Conservation (phyloP, 2,888 invertebrate genomes). For the Polymixis flavicincta region DNA sequence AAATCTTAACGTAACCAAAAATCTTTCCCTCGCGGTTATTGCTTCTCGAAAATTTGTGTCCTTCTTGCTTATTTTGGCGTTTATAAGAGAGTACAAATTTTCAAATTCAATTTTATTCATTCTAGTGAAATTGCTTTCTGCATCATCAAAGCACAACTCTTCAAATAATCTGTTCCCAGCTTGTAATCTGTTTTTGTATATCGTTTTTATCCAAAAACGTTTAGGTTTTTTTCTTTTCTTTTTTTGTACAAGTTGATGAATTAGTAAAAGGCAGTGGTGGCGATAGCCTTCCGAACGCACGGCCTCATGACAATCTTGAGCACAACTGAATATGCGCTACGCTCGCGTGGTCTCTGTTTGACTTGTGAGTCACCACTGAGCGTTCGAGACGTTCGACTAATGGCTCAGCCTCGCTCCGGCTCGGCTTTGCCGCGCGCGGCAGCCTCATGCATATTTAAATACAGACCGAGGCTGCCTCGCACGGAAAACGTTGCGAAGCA, state of each 20-base stretch:
- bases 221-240: no score
- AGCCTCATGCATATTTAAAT: background rate
- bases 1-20: no score
- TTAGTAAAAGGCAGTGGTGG: no score
- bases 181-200: no score
- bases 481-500: slow-evolving; percentile 7
- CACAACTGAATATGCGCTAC: no score
- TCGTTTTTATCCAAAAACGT: no score
- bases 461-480: slow-evolving; percentile 13
- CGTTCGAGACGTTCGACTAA: background rate
- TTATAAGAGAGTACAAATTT: slow-evolving; percentile 45
- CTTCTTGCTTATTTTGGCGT: slow-evolving; percentile 49
- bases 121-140: slow-evolving; percentile 35
- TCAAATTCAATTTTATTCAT: slow-evolving; percentile 31
- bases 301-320: no score
- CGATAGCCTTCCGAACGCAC: no score
- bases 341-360: no score
- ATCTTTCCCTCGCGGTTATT: no score
- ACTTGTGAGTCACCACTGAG: background rate
- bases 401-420: slow-evolving; percentile 2
- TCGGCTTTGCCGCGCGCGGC: background rate
- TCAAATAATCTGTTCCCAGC: no score
- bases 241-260: no score
- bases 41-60: background rate
- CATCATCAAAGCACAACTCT: slow-evolving; percentile 51